phyloP scores from a whole-genome alignment of 2,113 vertebrate species.

The Cygnus atratus region DNA sequence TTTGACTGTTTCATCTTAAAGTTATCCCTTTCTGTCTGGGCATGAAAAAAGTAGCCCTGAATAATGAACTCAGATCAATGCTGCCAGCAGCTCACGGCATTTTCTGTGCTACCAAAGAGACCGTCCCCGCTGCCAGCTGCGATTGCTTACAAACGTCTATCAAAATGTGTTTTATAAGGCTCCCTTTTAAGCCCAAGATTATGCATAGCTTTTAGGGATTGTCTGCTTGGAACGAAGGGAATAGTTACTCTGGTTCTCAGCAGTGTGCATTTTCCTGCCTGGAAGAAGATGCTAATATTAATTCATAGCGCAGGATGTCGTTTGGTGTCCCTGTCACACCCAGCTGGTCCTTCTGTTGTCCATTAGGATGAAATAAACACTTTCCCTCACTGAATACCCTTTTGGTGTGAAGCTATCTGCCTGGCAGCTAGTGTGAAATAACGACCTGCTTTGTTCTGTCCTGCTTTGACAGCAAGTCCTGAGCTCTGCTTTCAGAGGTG shows the following conservation, averaged over 20 bases:
- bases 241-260: neutral
- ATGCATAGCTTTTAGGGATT: neutral
- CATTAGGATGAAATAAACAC: neutral
- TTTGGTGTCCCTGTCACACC: neutral
- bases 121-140: neutral
- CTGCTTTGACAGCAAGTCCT: neutral
- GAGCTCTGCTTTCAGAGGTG: neutral
- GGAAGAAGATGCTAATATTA: neutral
- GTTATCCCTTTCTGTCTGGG: accelerated
- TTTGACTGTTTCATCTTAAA: neutral
- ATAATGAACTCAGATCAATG: neutral
- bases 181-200: neutral
- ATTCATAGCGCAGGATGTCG: neutral
- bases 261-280: neutral
- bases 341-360: neutral
- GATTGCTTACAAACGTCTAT: neutral
- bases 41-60: neutral
- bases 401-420: neutral
- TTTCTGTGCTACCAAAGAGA: neutral
- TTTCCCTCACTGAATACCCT: neutral
- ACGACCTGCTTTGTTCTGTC: neutral
- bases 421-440: neutral
- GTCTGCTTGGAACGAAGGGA: neutral
- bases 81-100: neutral
- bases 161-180: neutral